Base-by-base conservation (phyloP, 2,888 invertebrate genomes). In the Homarus gammarus region DNA sequence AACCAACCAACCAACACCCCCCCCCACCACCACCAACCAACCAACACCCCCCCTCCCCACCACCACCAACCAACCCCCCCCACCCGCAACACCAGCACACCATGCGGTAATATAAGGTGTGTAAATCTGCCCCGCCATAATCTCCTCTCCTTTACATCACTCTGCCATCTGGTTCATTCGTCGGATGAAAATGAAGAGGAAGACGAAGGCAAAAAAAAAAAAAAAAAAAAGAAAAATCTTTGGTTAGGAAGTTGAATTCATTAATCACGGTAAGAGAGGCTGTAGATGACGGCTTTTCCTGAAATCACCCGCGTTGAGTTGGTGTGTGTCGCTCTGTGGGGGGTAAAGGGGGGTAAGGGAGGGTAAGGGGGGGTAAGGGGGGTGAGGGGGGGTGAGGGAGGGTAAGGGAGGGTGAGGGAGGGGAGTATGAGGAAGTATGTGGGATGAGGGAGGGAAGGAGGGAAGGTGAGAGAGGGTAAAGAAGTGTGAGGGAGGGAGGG, bases 91-190 rank as follows among this genome's bases (percentile, higher is more conserved):
- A 22, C 64, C 31, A 64, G 49, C 49, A 44, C n/a, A n/a, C 49
- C 51, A 36, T 51, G 78, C 22, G 10, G 78, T 78, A 78, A 78
- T 78, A n/a, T n/a, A 51, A 78, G 51, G 38, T 33, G 78, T 31
- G 78, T 78, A 78, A 78, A 78, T 78, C 78, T 78, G n/a, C 38
- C 56, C 51, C 27, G 12, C 78, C 51, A 44, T 78, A 78, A 78
- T 78, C 78, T 78, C 78, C 51, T 78, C 56, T 44, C 78, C 78
- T 78, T 78, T 78, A 78, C 78, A 78, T 78, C 78, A 77, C 44
- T 49, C 77, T 77, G 77, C 77, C 77, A 78, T 78, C 78, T 78
- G 78, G 51, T 51, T 56, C 78, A 56, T 56, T 68, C 81, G 68
- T 40, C 68, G 27, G 27, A 31, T 44, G 68, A 38, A 81, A 68